A percentile compares a stretch with the other conserved stretches of the same genome.
Conservation (phyloP, 2,113 vertebrate genomes). For the Psophia crepitans region DNA sequence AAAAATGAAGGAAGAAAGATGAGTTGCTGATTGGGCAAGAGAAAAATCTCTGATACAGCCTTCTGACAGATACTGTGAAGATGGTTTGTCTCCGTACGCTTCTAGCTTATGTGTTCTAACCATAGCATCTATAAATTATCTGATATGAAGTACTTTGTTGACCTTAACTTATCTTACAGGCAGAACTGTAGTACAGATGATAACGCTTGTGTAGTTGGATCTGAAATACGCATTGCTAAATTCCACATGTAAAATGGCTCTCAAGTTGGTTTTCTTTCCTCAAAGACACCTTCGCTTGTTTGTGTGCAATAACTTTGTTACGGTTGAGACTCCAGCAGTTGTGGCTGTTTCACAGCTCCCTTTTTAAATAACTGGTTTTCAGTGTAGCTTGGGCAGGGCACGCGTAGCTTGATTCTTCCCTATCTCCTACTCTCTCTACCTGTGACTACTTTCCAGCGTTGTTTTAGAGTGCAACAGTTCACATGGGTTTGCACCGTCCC, state of each 20-base stretch:
- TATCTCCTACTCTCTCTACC: neutral
- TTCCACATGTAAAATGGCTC: neutral
- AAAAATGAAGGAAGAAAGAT: too few relatives aligned
- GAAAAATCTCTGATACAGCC: neutral
- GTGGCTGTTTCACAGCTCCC: neutral
- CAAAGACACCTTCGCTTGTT: neutral
- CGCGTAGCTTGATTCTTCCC: rapidly evolving
- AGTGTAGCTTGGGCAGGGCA: neutral
- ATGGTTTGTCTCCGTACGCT: neutral
- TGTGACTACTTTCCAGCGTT: rapidly evolving
- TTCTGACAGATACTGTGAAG: neutral
- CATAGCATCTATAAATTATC: neutral
- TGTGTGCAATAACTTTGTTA: neutral
- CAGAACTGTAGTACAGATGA: neutral
- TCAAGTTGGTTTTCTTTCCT: neutral
- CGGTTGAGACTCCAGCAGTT: neutral
- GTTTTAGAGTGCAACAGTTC: rapidly evolving
- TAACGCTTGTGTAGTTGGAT: neutral
- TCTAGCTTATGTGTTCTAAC: neutral
- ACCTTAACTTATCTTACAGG: neutral
- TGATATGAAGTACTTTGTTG: neutral
- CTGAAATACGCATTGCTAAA: neutral
- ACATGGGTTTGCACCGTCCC: neutral
- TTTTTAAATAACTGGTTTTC: neutral
- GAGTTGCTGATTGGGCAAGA: neutral